These are phyloP conservation scores for Hestina assimilis DNA, from an alignment of 1,140 invertebrate species.

Conservation along the genomic window DNA sequence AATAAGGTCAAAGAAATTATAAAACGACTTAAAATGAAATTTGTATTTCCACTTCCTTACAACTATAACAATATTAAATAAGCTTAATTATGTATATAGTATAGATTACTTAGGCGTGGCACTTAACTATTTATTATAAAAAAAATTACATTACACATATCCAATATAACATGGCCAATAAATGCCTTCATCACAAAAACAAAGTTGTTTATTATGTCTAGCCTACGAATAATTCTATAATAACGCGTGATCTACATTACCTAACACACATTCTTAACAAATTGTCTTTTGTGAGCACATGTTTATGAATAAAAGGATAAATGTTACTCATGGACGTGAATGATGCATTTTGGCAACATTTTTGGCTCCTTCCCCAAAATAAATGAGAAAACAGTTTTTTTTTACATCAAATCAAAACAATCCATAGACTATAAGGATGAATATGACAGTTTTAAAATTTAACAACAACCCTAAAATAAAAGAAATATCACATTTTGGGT, in stretches of 20 bases:
- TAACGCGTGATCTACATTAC: slow-evolving; percentile 32
- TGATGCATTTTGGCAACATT: slow-evolving; percentile 67
- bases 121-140: slow-evolving; percentile 73
- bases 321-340: slow-evolving; percentile 53
- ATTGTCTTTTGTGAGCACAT: slow-evolving; percentile 74
- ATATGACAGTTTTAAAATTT: slow-evolving; percentile 21
- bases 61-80: slow-evolving; percentile 73
- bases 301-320: slow-evolving; percentile 39
- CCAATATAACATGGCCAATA: slow-evolving; percentile 67
- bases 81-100: slow-evolving; percentile 64
- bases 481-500: slow-evolving; percentile 68
- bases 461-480: slow-evolving; percentile 39
- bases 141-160: slow-evolving; percentile 63
- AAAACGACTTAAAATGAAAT: slow-evolving; percentile 48
- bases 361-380: slow-evolving; percentile 66
- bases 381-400: slow-evolving; percentile 33
- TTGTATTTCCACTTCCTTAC: slow-evolving; percentile 67
- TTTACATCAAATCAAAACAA: slow-evolving; percentile 12
- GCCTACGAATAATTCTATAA: slow-evolving; percentile 39
- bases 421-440: slow-evolving; percentile 12
- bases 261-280: slow-evolving; percentile 36
- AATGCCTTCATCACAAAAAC: slow-evolving; percentile 72
- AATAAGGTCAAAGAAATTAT: slow-evolving; percentile 27
- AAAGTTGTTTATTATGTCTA: slow-evolving; percentile 46
- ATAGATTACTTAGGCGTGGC: slow-evolving; percentile 72